A percentile compares a stretch with the other conserved stretches of the same genome.
phyloP scores from a whole-genome alignment of 2,113 vertebrate genomes.

The Corythaeola cristata region DNA sequence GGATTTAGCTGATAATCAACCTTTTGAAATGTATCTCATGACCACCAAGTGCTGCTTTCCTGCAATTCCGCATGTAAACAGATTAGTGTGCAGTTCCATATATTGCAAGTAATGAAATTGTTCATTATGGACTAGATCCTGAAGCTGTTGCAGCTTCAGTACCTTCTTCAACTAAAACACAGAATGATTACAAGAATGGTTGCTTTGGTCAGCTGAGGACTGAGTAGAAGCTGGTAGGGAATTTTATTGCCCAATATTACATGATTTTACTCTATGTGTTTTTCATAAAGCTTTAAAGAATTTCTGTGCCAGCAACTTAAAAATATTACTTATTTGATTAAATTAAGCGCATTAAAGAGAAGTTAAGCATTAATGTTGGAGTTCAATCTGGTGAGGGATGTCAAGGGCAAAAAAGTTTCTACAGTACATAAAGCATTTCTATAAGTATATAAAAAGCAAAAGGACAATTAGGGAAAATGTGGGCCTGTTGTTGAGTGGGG shows the following conservation, averaged over 20 bases:
- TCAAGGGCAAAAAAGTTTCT: background rate
- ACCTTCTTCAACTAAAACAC: background rate
- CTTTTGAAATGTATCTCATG: background rate
- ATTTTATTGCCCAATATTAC: background rate
- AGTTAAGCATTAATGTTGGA: background rate
- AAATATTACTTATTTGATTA: background rate
- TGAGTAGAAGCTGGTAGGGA: background rate
- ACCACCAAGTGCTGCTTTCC: background rate
- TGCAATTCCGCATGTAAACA: background rate
- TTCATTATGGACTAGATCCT: background rate
- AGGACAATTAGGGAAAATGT: background rate
- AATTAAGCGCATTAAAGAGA: background rate
- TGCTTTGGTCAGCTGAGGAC: background rate
- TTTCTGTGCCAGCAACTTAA: background rate
- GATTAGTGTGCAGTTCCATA: background rate
- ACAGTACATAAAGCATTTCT: background rate
- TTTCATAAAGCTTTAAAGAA: background rate
- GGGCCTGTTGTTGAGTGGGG: fast-evolving
- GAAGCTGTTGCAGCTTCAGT: background rate
- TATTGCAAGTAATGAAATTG: background rate
- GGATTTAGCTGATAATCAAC: background rate
- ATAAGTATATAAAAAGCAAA: background rate
- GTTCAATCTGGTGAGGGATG: background rate
- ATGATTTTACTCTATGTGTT: background rate
- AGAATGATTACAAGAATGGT: background rate